These are phyloP conservation scores for Girardinus metallicus DNA, from an alignment of 2,797 vertebrate genomes.

Conservation along the genomic window DNA sequence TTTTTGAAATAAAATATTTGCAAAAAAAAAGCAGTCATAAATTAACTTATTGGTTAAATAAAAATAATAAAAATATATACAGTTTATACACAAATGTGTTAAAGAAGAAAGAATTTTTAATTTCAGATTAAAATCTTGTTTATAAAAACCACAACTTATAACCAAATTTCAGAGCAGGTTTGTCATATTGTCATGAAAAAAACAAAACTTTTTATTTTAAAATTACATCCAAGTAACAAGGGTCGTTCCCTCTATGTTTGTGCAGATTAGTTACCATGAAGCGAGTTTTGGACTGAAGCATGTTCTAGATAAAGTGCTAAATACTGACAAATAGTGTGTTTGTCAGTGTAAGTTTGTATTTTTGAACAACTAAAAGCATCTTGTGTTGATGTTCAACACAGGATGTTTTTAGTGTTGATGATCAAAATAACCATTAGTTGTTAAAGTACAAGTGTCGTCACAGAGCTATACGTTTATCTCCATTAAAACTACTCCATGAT, in stretches of 20 bases:
- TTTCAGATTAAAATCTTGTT: background rate
- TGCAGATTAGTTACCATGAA: background rate
- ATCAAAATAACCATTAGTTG: background rate
- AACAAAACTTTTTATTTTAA: background rate
- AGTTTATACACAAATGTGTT: background rate
- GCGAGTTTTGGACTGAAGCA: too few relatives aligned
- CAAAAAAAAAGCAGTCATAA: background rate
- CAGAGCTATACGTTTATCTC: background rate
- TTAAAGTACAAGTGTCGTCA: background rate
- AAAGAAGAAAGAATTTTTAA: background rate
- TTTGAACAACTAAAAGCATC: background rate
- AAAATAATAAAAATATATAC: background rate
- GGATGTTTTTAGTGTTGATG: too few relatives aligned
- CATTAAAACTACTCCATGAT: background rate
- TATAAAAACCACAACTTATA: background rate
- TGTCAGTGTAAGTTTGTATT: too few relatives aligned
- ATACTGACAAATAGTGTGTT: background rate
- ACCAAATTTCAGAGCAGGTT: background rate
- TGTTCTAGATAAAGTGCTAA: background rate
- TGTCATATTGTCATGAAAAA: background rate
- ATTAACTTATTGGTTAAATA: background rate
- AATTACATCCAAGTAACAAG: background rate
- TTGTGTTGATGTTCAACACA: background rate
- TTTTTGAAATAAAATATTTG: background rate
- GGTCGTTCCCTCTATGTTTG: background rate